phyloP scores from a whole-genome alignment of 2,888 invertebrate genomes.

The Neoscelio sp. region DNA sequence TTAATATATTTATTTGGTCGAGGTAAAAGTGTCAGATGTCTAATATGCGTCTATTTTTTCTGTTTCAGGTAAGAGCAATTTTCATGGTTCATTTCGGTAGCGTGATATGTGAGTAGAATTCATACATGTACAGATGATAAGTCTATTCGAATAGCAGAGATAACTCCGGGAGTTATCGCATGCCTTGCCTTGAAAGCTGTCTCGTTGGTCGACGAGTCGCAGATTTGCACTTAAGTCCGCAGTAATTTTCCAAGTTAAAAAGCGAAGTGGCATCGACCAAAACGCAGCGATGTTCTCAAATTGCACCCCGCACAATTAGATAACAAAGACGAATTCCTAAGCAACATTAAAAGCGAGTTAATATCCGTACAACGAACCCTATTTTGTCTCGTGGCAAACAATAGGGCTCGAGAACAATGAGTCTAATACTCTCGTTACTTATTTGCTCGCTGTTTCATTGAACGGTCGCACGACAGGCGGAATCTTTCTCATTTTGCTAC shows the following conservation, averaged over 20 bases:
- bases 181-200: conserved; percentile 3
- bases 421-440: conserved; percentile 67
- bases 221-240: conserved; percentile 5
- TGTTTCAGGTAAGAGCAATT: conserved; percentile 35
- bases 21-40: too few species aligned
- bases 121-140: too few species aligned
- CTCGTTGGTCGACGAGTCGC: neutral
- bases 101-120: neutral
- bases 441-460: conserved; percentile 63
- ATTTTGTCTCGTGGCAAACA: conserved; percentile 57
- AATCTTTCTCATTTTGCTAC: conserved; percentile 42
- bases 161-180: conserved; percentile 10
- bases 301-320: conserved; percentile 62
- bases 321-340: conserved; percentile 59
- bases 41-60: conserved; percentile 11
- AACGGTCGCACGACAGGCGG: conserved; percentile 38
- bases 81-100: conserved; percentile 12
- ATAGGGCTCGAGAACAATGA: conserved; percentile 62
- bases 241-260: conserved; percentile 17
- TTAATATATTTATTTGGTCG: neutral
- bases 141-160: too few species aligned
- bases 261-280: conserved; percentile 25
- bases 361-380: conserved; percentile 55
- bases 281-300: conserved; percentile 51
- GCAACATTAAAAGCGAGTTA: conserved; percentile 64